Evolutionary conservation across 2,113 vertebrate species (phyloP).

Genomic region (Tychaedon coryphoeus): DNA sequence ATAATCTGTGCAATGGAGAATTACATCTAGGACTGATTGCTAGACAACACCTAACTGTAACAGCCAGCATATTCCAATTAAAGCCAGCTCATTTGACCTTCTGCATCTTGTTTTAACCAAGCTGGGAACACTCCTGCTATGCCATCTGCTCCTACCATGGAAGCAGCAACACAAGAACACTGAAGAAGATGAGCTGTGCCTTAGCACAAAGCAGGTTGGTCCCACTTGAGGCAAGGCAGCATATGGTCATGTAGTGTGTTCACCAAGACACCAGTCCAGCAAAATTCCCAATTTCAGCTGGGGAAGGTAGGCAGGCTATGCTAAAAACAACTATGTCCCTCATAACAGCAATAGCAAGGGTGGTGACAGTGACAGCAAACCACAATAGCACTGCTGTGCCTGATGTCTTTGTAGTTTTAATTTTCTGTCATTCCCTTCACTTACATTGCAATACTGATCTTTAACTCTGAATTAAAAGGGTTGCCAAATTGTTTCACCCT

Average conservation of each 20-base stretch:
- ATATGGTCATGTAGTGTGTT: not conserved
- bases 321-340: not conserved
- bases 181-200: not conserved
- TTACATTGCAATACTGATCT: not conserved
- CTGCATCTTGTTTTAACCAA: not conserved
- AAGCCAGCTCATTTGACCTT: not conserved
- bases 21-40: not conserved
- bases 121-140: not conserved
- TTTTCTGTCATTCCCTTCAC: not conserved
- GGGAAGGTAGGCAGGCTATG: not conserved
- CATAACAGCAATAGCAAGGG: not conserved
- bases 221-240: not conserved
- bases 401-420: not conserved
- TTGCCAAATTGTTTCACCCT: not conserved
- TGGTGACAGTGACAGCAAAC: not conserved
- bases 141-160: constrained; percentile 29
- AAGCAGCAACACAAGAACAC: not conserved
- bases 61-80: not conserved
- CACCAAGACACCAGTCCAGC: not conserved
- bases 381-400: not conserved
- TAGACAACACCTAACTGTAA: not conserved
- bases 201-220: not conserved
- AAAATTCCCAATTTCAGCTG: not conserved
- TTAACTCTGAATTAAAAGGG: not conserved
- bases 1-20: not conserved